Conservation (phyloP, 2,113 vertebrate species). For the Paradisaea rubra region DNA sequence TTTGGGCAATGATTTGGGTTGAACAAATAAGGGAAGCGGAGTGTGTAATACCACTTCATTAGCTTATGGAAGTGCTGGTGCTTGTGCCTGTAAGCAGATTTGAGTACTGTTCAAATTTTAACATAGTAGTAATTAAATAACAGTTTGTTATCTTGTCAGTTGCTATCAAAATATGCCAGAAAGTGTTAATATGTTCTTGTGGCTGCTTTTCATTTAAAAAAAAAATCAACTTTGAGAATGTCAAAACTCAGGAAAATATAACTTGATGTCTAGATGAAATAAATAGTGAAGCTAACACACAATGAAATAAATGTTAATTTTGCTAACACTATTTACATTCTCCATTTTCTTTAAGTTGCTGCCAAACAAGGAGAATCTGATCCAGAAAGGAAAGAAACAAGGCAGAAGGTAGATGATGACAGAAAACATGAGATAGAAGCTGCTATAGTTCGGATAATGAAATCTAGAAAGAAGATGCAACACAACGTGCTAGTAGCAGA, state of each 20-base stretch:
- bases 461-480: conserved; percentile 98
- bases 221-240: background rate
- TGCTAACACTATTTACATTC: background rate
- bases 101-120: background rate
- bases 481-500: conserved; percentile 97
- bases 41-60: background rate
- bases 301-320: background rate
- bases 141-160: conserved; percentile 52
- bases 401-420: conserved; percentile 98
- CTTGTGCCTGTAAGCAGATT: background rate
- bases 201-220: background rate
- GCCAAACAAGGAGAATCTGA: conserved; percentile 97
- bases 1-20: background rate
- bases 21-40: background rate
- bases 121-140: background rate
- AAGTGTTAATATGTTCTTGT: conserved; percentile 26
- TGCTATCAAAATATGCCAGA: conserved; percentile 32
- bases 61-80: background rate
- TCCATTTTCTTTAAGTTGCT: conserved; percentile 79
- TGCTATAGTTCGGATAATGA: conserved; percentile 98
- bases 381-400: conserved; percentile 95
- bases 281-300: background rate
- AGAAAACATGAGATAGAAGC: conserved; percentile 97
- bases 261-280: conserved; percentile 21
- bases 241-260: conserved; percentile 25